phyloP scores from a whole-genome alignment of 2,113 vertebrate species.

The Atrichornis clamosus region DNA sequence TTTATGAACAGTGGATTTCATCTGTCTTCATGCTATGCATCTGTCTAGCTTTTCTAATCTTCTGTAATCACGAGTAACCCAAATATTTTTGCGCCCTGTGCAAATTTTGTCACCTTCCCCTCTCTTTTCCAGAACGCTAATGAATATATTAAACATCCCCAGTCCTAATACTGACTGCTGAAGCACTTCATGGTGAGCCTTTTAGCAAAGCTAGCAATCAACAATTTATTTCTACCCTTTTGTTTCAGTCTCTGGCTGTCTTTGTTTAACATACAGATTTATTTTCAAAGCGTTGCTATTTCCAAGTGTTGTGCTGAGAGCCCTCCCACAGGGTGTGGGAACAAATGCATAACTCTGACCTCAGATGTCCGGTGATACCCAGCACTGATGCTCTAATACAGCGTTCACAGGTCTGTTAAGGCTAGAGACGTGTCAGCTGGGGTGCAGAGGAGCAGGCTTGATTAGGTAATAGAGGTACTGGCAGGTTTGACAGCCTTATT shows the following conservation, averaged over 20 bases:
- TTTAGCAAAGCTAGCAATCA: constrained; percentile 43
- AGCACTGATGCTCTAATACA: neutral
- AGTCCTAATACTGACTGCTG: constrained; percentile 4
- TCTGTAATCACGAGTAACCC: constrained; percentile 37
- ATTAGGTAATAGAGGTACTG: neutral
- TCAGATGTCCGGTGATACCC: neutral
- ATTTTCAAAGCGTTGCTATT: neutral
- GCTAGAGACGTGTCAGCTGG: neutral
- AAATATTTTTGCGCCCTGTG: constrained; percentile 53
- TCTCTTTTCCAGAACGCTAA: constrained; percentile 1
- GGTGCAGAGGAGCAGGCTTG: neutral
- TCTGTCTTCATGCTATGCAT: constrained; percentile 36
- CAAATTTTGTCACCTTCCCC: constrained; percentile 48
- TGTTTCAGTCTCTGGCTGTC: neutral
- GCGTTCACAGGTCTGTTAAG: neutral
- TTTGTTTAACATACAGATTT: constrained; percentile 40
- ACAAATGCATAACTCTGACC: neutral
- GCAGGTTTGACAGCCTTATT: neutral
- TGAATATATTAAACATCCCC: constrained; percentile 28
- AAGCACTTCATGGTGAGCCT: constrained; percentile 30
- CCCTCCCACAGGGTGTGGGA: neutral
- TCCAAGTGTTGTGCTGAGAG: neutral
- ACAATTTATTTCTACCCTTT: constrained; percentile 41
- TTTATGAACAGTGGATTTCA: constrained; percentile 53
- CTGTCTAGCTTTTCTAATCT: constrained; percentile 52